Base-by-base conservation (phyloP, 2,888 invertebrate genomes). In the Malthinus flaveolus region DNA sequence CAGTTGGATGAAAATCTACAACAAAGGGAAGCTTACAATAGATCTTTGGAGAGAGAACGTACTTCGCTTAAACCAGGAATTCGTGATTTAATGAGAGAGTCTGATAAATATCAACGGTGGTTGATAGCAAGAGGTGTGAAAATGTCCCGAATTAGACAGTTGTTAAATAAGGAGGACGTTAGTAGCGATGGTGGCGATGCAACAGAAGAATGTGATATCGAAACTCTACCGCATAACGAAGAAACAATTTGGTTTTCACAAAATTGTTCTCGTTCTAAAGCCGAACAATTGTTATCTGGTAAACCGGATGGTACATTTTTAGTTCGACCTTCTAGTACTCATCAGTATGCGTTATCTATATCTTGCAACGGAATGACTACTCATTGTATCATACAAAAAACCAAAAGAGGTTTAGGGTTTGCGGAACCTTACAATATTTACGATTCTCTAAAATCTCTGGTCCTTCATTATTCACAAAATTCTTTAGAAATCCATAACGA, bases 401-500 rank as follows among this genome's bases (percentile, higher is more conserved):
- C 93, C 66, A 89, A 90, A 70, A 85, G 90, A 62, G 96, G 96
- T 47, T 94, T 87, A 75, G 97, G 97, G 39, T 97, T 97, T 80
- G 93, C 96, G 0, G 95, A 96, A 74, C 96, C 96, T 0, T 97
- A 92, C 80, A 93, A 94, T 78, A 93, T 95, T 71, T 95, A 96
- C 80, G 87, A 89, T 66, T 89, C 91, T 37, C 81, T 97, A 53
- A 89, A 89, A 73, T 90, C 91, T 74, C 84, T 97, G 74, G 96
- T 97, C 65, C 82, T 95, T 64, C 96, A 97, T 79, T 97, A 97
- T 78, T 91, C 94, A 52, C 88, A 87, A 65, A 95, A 93, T 76
- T 95, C 96, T 3, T 81, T 97, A 72, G 94, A 94, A 77, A 96
- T 96, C 76, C 96, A 97, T 80, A 97, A 97, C 78, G 93, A 95